A percentile compares a stretch with the other conserved stretches of the same genome.
Conservation (phyloP, 2,888 invertebrate species). For the Conops quadrifasciatus region DNA sequence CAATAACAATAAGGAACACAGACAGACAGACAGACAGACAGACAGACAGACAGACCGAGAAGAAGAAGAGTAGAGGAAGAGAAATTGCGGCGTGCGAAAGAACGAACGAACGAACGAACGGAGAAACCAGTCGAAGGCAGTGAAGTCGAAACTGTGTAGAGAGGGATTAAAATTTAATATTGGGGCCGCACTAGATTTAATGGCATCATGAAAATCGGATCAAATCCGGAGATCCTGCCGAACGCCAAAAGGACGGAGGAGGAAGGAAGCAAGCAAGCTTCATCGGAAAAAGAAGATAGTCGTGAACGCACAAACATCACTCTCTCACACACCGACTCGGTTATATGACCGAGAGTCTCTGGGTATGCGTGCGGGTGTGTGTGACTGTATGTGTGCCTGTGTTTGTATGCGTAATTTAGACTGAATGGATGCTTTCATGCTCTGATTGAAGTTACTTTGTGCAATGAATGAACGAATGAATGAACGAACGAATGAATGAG, state of each 20-base stretch:
- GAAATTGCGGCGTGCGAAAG: background rate
- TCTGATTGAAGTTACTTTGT: too few relatives aligned
- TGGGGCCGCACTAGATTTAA: constrained; percentile 22
- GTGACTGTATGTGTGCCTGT: background rate
- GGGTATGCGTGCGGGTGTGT: background rate
- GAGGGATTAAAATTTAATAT: constrained; percentile 43
- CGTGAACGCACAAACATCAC: too few relatives aligned
- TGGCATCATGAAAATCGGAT: constrained; percentile 32
- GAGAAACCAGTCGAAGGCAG: constrained; percentile 38
- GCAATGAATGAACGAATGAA: too few relatives aligned
- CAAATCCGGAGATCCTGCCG: background rate
- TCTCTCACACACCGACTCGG: too few relatives aligned
- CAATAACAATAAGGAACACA: background rate
- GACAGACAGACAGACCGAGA: background rate
- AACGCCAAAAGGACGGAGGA: background rate
- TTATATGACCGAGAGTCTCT: too few relatives aligned
- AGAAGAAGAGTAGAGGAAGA: constrained; percentile 6
- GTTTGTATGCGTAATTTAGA: background rate
- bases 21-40: background rate
- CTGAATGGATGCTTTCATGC: too few relatives aligned
- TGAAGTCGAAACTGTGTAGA: constrained; percentile 44
- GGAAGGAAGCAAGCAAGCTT: too few relatives aligned
- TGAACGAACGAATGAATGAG: too few relatives aligned
- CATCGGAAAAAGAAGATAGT: too few relatives aligned
- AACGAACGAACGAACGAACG: background rate